Evolutionary conservation across 2,113 vertebrate species (phyloP), one percentile per base, ranked within the genome.

Genomic region (Pseudorhombus dupliciocellatus): DNA sequence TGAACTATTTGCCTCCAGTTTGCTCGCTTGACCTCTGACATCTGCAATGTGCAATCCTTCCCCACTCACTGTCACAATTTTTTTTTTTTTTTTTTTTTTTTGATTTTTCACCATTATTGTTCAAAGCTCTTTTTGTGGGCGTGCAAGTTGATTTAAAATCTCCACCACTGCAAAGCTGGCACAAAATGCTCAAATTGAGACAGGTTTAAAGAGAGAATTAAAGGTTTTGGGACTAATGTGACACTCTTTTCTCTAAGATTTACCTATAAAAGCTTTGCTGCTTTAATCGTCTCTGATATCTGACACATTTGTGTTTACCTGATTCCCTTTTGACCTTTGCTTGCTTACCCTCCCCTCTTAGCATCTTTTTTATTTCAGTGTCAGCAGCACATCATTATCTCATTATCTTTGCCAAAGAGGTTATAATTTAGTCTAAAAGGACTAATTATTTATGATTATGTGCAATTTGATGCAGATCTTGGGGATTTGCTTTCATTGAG

Each of bases 1-100:
- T 76, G 58, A 84, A 85, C 59, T 73, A 31, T 40, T 55, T 77
- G 66, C 66, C 83, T 79, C 62, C 61, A 34, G 57, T 67, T 66
- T 60, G 51, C 59, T 79, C 62, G 65, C 53, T 51, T 75, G 59
- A 81, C 83, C 70, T 81, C 54, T 40, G 59, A 75, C 75, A 65
- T 79, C 63, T 48, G 67, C 50, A 48, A 31, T 50, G 12, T n/a
- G 1, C 26, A 57, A 22, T 72, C n/a, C 26, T 59, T n/a, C 0
- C 18, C 51, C 21, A 54, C 20, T 46, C 34, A 24, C 51, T 5
- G 12, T n/a, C 6, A 21, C 8, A 20, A 66, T 70, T 50, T 46
- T 55, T n/a, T 2, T 65, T 8, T 1, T 6, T 31, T 18, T 28
- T 42, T 1, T 71, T 70, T 50, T 46, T 55, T n/a, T 2, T 65